Base-by-base conservation (phyloP, 2,888 invertebrate species). In the Eueremaeus valkanovi region DNA sequence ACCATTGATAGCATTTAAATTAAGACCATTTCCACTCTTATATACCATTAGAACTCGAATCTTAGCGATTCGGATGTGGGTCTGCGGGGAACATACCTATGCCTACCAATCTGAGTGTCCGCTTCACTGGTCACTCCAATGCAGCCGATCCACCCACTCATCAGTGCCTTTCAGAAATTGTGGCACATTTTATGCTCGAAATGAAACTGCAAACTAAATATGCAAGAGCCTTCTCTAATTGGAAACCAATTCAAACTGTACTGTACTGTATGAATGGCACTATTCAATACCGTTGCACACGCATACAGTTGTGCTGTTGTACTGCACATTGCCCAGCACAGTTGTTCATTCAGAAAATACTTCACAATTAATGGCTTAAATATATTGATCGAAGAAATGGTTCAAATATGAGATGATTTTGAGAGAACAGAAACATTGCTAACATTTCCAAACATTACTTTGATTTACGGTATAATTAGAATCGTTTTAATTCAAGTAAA, bases 1-100 rank as follows among this genome's bases (percentile, higher is more conserved):
- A 63, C 63, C 18, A 63, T 63, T 63, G 63, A 66, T 66, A 33
- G 66, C 66, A 66, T 66, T 66, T 66, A 66, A 66, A 66, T 66
- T 66, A 66, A 66, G 66, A 66, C 45, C 45, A 40, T 36, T 40
- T 66, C 16, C n/a, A 24, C 51, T 51, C 31, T 66, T 31, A 5
- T 36, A 29, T 66, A n/a, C 29, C 29, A 33, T 61, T 31, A 31
- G 18, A 31, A 18, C 31, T 21, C 27, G 6, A 21, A 27, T 33
- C 66, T 66, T 66, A n/a, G 21, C 36, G 6, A 6, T 66, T 31
- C 8, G 36, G 36, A 66, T 66, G n/a, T 21, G 33, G n/a, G 66
- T 66, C 61, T 61, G 61, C 61, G 61, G 66, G 36, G 66, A 21
- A 66, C 66, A 66, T 36, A 66, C 66, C 21, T 3, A 31, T 13